Conservation (phyloP, 2,113 vertebrate genomes). For the Acinonyx jubatus region DNA sequence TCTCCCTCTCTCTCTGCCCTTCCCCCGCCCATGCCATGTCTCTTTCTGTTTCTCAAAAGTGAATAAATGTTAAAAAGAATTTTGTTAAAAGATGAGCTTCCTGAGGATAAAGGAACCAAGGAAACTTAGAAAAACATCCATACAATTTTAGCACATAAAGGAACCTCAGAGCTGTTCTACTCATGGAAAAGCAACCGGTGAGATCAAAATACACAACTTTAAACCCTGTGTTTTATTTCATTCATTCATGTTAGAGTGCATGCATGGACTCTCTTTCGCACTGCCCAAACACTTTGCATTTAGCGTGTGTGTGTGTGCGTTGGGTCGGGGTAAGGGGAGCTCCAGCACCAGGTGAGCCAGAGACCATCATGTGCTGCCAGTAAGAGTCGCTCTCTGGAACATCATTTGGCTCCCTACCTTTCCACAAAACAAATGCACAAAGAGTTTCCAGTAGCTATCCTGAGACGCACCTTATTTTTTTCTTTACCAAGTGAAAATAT, state of each 20-base stretch:
- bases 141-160: not conserved
- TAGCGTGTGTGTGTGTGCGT: not conserved
- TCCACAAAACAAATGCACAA: too few species aligned
- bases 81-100: not conserved
- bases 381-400: too few species aligned
- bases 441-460: not conserved
- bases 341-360: not conserved
- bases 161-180: not conserved
- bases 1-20: too few species aligned
- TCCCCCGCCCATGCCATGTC: too few species aligned
- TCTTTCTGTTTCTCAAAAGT: too few species aligned
- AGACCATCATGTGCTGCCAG: accelerated
- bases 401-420: too few species aligned
- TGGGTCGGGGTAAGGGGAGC: accelerated
- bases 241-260: not conserved
- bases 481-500: too few species aligned
- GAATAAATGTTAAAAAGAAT: too few species aligned
- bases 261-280: not conserved
- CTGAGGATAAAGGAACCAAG: not conserved
- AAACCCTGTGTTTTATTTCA: not conserved
- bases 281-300: not conserved
- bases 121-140: not conserved
- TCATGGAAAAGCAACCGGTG: not conserved
- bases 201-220: not conserved
- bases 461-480: not conserved